Percentiles rank a stretch among this genome's conserved stretches.
These are phyloP conservation scores for Archaeoteleia sp. DNA, from an alignment of 2,888 invertebrate genomes.

Conservation along the genomic window DNA sequence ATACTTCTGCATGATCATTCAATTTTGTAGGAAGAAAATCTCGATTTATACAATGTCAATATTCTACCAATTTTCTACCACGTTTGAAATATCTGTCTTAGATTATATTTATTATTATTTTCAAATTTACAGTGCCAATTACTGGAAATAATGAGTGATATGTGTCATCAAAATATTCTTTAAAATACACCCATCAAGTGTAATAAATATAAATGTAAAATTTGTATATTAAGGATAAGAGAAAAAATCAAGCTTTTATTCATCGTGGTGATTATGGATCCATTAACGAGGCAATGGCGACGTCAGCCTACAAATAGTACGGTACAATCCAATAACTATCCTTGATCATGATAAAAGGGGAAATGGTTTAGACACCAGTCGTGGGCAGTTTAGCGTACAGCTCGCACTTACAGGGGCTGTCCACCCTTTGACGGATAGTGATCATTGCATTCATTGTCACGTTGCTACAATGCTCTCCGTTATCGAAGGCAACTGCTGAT, in stretches of 20 bases:
- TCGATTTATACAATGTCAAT: no score
- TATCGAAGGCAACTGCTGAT: slow-evolving; percentile 28
- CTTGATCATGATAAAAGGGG: slow-evolving; percentile 67
- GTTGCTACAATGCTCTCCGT: slow-evolving; percentile 64
- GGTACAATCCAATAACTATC: slow-evolving; percentile 72
- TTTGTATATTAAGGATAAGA: not conserved
- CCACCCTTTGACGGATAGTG: slow-evolving; percentile 63
- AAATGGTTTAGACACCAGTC: slow-evolving; percentile 67
- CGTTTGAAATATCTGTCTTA: no score
- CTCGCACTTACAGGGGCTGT: slow-evolving; percentile 49
- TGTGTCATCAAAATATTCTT: no score
- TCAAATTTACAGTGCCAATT: no score
- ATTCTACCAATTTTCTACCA: no score
- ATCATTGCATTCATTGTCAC: slow-evolving; percentile 69
- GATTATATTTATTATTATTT: no score
- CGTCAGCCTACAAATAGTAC: slow-evolving; percentile 68
- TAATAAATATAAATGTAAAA: no score
- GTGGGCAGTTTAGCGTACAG: slow-evolving; percentile 64
- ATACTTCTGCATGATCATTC: no score
- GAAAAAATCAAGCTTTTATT: slow-evolving; percentile 60
- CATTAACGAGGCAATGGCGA: slow-evolving; percentile 68
- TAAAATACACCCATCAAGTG: no score
- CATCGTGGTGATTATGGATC: slow-evolving; percentile 71
- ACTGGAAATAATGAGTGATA: no score
- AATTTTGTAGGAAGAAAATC: no score